These are phyloP conservation scores for Saccostrea cuccullata DNA, from an alignment of 1,140 invertebrate species.

Conservation along the genomic window DNA sequence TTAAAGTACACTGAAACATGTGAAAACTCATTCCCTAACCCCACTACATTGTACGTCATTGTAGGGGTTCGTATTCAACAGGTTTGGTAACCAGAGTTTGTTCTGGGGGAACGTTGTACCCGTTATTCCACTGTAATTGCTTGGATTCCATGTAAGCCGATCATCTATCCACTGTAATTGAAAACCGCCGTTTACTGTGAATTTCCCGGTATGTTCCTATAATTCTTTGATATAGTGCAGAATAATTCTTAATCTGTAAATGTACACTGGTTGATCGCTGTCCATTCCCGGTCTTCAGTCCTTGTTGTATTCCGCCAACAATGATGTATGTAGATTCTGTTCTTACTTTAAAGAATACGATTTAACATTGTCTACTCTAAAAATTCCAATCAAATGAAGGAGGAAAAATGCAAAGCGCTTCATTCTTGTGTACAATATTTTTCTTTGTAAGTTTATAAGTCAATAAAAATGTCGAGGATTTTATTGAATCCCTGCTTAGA, in stretches of 20 bases:
- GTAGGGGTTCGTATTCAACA: neutral
- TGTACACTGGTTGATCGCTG: neutral
- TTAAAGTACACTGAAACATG: neutral
- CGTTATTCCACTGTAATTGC: neutral
- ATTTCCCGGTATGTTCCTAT: neutral
- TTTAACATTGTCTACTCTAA: too few relatives aligned
- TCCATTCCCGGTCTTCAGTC: neutral
- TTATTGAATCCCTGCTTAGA: too few relatives aligned
- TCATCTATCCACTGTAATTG: neutral
- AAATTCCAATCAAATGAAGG: too few relatives aligned
- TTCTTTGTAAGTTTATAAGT: too few relatives aligned
- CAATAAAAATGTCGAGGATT: too few relatives aligned
- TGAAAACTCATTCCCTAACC: neutral
- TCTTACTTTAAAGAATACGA: neutral
- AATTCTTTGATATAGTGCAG: neutral
- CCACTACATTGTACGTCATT: neutral
- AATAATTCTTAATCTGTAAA: neutral
- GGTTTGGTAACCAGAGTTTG: neutral
- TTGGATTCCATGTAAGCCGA: neutral
- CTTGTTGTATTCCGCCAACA: neutral
- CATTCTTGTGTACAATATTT: too few relatives aligned
- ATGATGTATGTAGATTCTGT: neutral
- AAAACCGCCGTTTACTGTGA: neutral
- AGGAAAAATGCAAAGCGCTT: too few relatives aligned
- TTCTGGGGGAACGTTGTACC: neutral